A percentile compares a stretch with the other conserved stretches of the same genome.
phyloP scores from a whole-genome alignment of 2,888 invertebrate genomes.

The Resseliella maxima region DNA sequence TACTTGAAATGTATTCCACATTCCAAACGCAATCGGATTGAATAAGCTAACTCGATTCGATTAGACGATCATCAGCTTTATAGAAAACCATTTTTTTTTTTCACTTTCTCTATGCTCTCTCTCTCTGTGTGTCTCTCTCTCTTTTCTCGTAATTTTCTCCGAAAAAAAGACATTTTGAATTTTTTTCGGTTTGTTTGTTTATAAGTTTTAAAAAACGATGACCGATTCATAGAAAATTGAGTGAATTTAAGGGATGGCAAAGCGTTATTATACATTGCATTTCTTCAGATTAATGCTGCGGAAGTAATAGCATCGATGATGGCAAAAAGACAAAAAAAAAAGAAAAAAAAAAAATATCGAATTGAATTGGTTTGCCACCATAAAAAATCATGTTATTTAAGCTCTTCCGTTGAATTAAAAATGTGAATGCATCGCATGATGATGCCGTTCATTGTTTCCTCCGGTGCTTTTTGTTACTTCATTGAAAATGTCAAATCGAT shows the following conservation, averaged over 20 bases:
- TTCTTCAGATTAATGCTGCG: conserved; percentile 32
- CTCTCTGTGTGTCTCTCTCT: no score
- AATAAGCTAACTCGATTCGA: conserved; percentile 11
- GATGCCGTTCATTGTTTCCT: not conserved
- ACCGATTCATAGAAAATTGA: not conserved
- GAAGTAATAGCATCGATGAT: conserved; percentile 42
- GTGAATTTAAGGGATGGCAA: not conserved
- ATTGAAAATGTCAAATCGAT: conserved; percentile 34
- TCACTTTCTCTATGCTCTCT: no score
- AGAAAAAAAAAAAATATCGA: not conserved
- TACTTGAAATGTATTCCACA: not conserved
- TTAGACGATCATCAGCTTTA: conserved; percentile 35
- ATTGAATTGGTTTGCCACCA: not conserved
- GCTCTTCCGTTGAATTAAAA: conserved; percentile 49
- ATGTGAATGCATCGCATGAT: conserved; percentile 43
- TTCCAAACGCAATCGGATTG: not conserved
- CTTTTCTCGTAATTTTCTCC: not conserved
- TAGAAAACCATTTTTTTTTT: not conserved
- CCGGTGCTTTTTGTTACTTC: not conserved
- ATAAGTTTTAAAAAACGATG: conserved; percentile 26
- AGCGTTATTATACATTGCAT: not conserved
- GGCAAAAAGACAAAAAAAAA: not conserved
- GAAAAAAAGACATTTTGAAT: not conserved
- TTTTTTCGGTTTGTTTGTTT: not conserved
- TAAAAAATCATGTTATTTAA: conserved; percentile 45